phyloP scores from a whole-genome alignment of 2,797 vertebrate species.

The Acestrorhynchus altus region DNA sequence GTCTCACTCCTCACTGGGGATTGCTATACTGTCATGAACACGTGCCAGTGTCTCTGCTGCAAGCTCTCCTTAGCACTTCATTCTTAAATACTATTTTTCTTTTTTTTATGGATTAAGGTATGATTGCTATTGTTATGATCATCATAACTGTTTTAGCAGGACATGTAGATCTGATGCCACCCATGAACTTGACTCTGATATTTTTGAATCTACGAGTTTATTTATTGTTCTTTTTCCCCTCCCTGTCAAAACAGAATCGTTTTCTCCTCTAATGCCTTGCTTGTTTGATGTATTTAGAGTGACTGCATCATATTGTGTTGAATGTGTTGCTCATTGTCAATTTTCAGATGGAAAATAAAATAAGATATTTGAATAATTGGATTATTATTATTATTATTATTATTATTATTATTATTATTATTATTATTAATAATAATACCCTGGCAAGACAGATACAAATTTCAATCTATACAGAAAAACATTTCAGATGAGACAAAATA shows the following conservation, averaged over 20 bases:
- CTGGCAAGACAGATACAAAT: too few relatives aligned
- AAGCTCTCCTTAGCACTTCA: slow-evolving; percentile 52
- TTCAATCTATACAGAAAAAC: too few relatives aligned
- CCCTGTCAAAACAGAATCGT: neutral
- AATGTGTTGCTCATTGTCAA: slow-evolving; percentile 70
- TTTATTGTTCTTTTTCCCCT: slow-evolving; percentile 52
- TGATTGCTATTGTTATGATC: slow-evolving; percentile 61
- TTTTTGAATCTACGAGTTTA: slow-evolving; percentile 61
- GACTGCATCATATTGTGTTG: slow-evolving; percentile 64
- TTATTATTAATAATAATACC: too few relatives aligned
- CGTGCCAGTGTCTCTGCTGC: slow-evolving; percentile 48
- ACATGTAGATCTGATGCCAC: slow-evolving; percentile 55
- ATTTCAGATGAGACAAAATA: too few relatives aligned
- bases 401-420: too few relatives aligned
- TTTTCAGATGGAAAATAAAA: slow-evolving; percentile 70
- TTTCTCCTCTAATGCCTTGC: slow-evolving; percentile 61
- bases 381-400: neutral
- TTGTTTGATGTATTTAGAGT: slow-evolving; percentile 64
- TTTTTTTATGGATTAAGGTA: slow-evolving; percentile 48
- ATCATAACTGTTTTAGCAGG: slow-evolving; percentile 57
- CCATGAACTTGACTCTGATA: slow-evolving; percentile 58
- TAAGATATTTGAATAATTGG: slow-evolving; percentile 48
- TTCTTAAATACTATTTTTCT: slow-evolving; percentile 56
- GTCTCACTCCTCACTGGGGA: slow-evolving; percentile 55
- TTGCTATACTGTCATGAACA: slow-evolving; percentile 54